Base-by-base conservation (phyloP, 2,888 invertebrate species). In the Eudasyphora cyanicolor region DNA sequence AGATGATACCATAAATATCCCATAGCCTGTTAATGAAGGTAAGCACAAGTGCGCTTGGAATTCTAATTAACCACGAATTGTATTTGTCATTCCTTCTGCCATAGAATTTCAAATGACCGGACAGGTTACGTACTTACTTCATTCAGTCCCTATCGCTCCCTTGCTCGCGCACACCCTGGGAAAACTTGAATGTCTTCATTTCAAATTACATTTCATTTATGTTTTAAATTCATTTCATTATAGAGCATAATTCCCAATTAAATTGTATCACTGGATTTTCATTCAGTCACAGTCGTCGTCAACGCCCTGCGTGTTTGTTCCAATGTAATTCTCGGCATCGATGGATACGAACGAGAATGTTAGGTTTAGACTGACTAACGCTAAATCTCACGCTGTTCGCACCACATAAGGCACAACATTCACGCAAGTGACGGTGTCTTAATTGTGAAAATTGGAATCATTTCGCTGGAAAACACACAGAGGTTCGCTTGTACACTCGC, bases 321-420 rank as follows among this genome's bases (percentile, higher is more conserved):
- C 24, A 54, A 8, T 14, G 1, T 27, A 17, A 10, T 54, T 54
- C 54, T 54, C 54, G 21, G 62, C 8, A 14, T 12, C 32, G 8
- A 35, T 17, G 24, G 4, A 24, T 21, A 29, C 29, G 2, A 14
- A 32, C 64, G 19, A 38, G n/a, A n/a, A n/a, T n/a, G n/a, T n/a
- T n/a, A n/a, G n/a, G n/a, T n/a, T n/a, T n/a, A n/a, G n/a, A n/a
- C n/a, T n/a, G n/a, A n/a, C n/a, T n/a, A n/a, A n/a, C n/a, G n/a
- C n/a, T n/a, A n/a, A n/a, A n/a, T 64, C 35, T 35, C 64, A 64
- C 38, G 64, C 64, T 64, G 64, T 64, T 62, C 60, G 32, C 64
- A 38, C 35, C 54, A 54, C 24, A 10, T 19, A 14, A 57, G 1
- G 4, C 21, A n/a, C 1, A 14, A n/a, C 29, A 8, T 62, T 62